phyloP scores from a whole-genome alignment of 2,888 invertebrate species.

The Apotomis turbidana region DNA sequence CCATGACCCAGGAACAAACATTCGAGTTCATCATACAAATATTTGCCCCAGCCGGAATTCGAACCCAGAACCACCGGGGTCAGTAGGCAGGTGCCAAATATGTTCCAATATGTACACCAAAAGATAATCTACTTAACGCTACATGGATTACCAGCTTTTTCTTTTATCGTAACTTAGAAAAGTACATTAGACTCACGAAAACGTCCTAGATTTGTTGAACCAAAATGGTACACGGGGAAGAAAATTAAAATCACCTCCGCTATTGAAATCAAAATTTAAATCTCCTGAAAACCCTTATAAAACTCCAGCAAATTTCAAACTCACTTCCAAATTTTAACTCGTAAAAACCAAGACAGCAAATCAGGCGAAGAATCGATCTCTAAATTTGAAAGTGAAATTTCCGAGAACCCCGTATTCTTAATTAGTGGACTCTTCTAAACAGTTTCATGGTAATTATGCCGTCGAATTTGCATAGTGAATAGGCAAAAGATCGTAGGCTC shows the following conservation, averaged over 20 bases:
- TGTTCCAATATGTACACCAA: too few relatives aligned
- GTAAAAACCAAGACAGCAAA: conserved; percentile 30
- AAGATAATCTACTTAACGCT: too few relatives aligned
- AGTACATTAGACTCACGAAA: neutral
- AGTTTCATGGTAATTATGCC: conserved; percentile 67
- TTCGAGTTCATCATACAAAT: too few relatives aligned
- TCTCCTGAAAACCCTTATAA: conserved; percentile 5
- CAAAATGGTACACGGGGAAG: neutral
- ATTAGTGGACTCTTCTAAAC: conserved; percentile 68
- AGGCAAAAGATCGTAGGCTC: conserved; percentile 27
- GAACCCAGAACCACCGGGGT: too few relatives aligned
- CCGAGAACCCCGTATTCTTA: conserved; percentile 62
- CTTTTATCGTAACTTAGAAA: neutral
- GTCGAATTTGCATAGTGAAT: conserved; percentile 66
- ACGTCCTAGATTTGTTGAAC: neutral
- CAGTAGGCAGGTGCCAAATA: too few relatives aligned
- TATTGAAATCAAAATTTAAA: conserved; percentile 9
- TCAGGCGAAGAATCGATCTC: conserved; percentile 47
- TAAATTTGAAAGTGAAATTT: conserved; percentile 74
- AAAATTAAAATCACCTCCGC: neutral
- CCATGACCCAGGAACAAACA: too few relatives aligned
- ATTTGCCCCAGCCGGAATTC: too few relatives aligned
- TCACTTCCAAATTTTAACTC: conserved; percentile 11
- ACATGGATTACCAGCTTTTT: too few relatives aligned
- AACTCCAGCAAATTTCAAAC: conserved; percentile 20